Evolutionary conservation across 2,888 invertebrate species (phyloP), one percentile per base, ranked within the genome.

Genomic region (Cacoxenus indagator): DNA sequence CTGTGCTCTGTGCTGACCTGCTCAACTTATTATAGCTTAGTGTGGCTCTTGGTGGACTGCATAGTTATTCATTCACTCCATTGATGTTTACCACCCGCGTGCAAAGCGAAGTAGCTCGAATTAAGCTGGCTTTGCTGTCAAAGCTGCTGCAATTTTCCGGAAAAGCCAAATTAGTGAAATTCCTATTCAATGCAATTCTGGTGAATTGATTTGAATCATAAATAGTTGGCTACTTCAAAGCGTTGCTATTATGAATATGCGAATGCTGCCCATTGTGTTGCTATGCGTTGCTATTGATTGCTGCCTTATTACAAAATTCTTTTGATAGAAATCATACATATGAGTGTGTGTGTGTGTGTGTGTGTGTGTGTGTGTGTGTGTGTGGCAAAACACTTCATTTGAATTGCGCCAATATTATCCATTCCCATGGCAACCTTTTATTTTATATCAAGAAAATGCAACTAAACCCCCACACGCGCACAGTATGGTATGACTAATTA

Each of bases 101-200:
- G 5, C 26, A 9, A 11, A 55, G 55, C 26, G 55, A 26, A 11
- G 26, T 22, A 14, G 22, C 26, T 55, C 3, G 3, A 29, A 29
- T 26, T 37, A n/a, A 26, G 55, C 26, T 48, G 48, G 6, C 17
- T 14, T 5, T 43, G 37, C 37, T 61, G 22, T 27, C 17, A 8
- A n/a, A 22, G 5, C 54, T 66, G 46, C 62, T 61, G 43, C 77
- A 74, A 78, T 75, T 74, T 73, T 6, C 19, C 74, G 83, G n/a
- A n/a, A n/a, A n/a, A n/a, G n/a, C n/a, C n/a, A n/a, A n/a, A n/a
- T n/a, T n/a, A n/a, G n/a, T n/a, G n/a, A n/a, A n/a, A n/a, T n/a
- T n/a, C n/a, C n/a, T n/a, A n/a, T 70, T 54, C 83, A 72, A 73
- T 83, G 79, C 77, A 73, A 81, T 72, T 71, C 48, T 55, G 37